Base-by-base conservation (phyloP, 2,888 invertebrate species). In the Griposia aprilina region DNA sequence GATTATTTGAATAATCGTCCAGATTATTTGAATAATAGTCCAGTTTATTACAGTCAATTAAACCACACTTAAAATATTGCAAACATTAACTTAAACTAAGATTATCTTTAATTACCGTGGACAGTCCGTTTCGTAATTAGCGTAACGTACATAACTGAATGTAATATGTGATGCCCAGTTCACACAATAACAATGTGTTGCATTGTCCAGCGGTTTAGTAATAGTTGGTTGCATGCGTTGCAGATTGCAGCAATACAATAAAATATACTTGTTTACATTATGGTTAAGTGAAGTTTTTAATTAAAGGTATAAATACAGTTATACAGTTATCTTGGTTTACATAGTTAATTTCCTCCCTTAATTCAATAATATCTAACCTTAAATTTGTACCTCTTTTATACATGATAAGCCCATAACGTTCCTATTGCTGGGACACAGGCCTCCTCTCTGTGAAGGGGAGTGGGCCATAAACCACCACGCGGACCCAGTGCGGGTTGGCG, bases 101-200 rank as follows among this genome's bases (percentile, higher is more conserved):
- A 75, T 85, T 74, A 73, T 67, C 36, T 70, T 52, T 60, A 68
- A 74, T 78, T 74, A 45, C 17, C n/a, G 30, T 50, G 67, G 83
- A 67, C 72, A 63, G 84, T 78, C 69, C 63, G 80, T 66, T 73
- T 59, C 68, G 59, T 81, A 63, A 57, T n/a, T 63, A 72, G 15
- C 65, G 57, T 74, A 73, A 74, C 71, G 72, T 15, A 67, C 41
- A 59, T 82, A 68, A 82, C 68, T 60, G 52, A 63, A 78, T 84
- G 72, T 79, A 75, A 71, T 57, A 45, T 59, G 80, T 71, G 67
- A 87, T 73, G 84, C 80, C 72, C 45, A 55, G 62, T 84, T 87
- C 80, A 80, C 84, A 84, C 69, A 36, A 2, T 87, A 84, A 84
- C 84, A 87, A 87, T 87, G 45, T 55, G n/a, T 87, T 84, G 85